Evolutionary conservation across 2,888 invertebrate genomes (phyloP).

Genomic region (Ormia ochracea): DNA sequence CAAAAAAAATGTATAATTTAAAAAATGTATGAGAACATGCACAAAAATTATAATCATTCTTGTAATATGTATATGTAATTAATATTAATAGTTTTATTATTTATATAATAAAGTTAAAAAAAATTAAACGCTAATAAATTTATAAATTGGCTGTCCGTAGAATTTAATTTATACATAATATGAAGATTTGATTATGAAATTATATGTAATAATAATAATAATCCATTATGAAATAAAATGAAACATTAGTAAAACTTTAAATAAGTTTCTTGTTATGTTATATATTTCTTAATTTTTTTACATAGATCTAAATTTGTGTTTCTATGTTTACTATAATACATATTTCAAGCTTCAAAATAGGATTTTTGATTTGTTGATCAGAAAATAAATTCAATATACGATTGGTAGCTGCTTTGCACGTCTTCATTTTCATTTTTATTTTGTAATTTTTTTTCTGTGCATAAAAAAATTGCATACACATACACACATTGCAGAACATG

Average conservation of each 20-base stretch:
- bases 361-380: conserved; percentile 35
- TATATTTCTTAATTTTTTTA: not conserved
- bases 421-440: not conserved
- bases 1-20: not conserved
- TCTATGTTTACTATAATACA: conserved; percentile 21
- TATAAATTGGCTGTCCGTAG: conserved; percentile 36
- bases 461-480: conserved; percentile 29
- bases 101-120: conserved; percentile 29
- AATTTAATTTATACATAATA: conserved; percentile 17
- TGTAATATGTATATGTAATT: too few species aligned
- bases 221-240: conserved; percentile 26
- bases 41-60: not conserved
- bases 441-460: not conserved
- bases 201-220: conserved; percentile 4
- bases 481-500: not conserved
- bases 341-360: conserved; percentile 46
- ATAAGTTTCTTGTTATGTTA: not conserved
- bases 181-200: conserved; percentile 6
- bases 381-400: conserved; percentile 60
- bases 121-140: conserved; percentile 41
- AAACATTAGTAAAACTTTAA: not conserved
- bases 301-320: not conserved
- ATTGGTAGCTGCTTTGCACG: conserved; percentile 48
- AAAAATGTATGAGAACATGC: not conserved
- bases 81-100: not conserved